A percentile compares a stretch with the other conserved stretches of the same genome.
These are phyloP conservation scores for Lomographa bimaculata DNA, from an alignment of 2,888 invertebrate genomes.

Conservation along the genomic window DNA sequence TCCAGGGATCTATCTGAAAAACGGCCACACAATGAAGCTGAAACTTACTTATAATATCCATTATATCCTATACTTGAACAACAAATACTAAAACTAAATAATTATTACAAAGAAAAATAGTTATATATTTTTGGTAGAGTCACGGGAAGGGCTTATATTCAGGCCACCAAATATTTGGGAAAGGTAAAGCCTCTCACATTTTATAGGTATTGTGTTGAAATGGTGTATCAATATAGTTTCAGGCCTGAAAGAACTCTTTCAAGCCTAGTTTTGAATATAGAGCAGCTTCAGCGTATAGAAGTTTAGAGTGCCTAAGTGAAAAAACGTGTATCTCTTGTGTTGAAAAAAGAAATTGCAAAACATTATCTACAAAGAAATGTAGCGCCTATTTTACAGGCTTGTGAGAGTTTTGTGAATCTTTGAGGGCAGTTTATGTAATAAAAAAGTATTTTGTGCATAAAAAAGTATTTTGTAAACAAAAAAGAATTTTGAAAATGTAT, in stretches of 20 bases:
- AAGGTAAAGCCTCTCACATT: neutral
- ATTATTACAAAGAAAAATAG: no score
- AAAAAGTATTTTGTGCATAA: no score
- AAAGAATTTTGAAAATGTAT: no score
- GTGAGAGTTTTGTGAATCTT: no score
- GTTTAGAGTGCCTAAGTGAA: conserved; percentile 9
- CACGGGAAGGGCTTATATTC: neutral
- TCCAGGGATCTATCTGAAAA: no score
- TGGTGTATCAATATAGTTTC: conserved; percentile 6
- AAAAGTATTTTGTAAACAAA: no score
- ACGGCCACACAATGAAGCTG: no score
- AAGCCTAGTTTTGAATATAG: conserved; percentile 2
- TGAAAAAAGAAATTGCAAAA: neutral
- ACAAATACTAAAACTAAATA: no score
- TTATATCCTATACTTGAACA: no score
- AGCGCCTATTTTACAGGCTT: no score
- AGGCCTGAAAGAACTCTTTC: conserved; percentile 6
- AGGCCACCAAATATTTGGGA: neutral
- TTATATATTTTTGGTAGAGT: neutral
- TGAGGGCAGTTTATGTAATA: no score
- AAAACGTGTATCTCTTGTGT: conserved; percentile 8
- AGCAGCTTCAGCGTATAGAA: conserved; percentile 2
- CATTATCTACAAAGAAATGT: neutral
- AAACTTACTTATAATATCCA: no score
- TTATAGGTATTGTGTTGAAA: neutral